Evolutionary conservation across 2,797 vertebrate genomes (phyloP).

Genomic region (Thalassophryne amazonica): DNA sequence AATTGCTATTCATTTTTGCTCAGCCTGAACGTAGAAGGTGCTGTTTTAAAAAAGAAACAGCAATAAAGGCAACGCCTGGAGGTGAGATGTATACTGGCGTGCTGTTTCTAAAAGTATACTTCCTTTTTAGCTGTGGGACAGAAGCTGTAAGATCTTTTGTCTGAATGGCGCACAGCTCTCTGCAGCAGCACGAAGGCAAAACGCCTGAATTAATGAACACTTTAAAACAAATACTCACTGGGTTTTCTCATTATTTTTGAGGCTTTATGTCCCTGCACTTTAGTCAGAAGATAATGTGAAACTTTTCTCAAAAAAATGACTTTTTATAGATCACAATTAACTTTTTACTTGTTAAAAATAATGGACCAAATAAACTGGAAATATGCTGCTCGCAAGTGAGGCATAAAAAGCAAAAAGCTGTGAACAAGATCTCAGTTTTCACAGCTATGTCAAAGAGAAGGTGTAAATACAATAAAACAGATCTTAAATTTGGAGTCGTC

Average conservation of each 20-base stretch:
- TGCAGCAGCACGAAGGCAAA: constrained; percentile 8
- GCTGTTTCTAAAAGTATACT: background rate
- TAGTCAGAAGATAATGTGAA: too few relatives aligned
- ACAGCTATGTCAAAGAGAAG: background rate
- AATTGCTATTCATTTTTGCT: constrained; percentile 12
- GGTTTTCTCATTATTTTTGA: background rate
- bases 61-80: constrained; percentile 10
- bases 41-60: constrained; percentile 21
- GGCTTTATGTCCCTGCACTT: background rate
- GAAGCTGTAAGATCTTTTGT: background rate
- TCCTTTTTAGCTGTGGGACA: background rate
- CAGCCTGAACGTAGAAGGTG: background rate
- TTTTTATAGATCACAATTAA: too few relatives aligned
- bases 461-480: constrained; percentile 12
- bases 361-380: too few relatives aligned
- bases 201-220: background rate
- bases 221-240: background rate
- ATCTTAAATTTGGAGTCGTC: constrained; percentile 16
- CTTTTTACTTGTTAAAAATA: too few relatives aligned
- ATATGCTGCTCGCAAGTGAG: too few relatives aligned
- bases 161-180: background rate
- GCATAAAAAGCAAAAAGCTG: background rate
- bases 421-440: background rate
- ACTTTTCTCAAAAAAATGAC: too few relatives aligned
- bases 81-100: constrained; percentile 6